These are phyloP conservation scores for Leptinotarsa haldemani DNA, from an alignment of 2,888 invertebrate species.

Conservation along the genomic window DNA sequence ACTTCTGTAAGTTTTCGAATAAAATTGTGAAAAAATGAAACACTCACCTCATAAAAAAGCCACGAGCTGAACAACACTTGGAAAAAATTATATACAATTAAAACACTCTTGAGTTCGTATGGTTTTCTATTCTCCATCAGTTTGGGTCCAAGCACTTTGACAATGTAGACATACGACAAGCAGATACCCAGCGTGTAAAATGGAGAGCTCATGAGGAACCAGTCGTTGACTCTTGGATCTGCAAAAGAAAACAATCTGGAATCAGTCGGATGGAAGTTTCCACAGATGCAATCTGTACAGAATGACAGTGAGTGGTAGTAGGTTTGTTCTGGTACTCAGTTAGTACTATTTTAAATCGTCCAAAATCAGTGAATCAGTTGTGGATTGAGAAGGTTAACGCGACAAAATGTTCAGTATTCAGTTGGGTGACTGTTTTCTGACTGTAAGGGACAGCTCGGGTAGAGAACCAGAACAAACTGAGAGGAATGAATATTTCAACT, in stretches of 20 bases:
- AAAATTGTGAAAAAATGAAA: neutral
- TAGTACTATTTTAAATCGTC: too few relatives aligned
- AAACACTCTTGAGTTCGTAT: constrained; percentile 80
- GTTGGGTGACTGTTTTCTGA: too few relatives aligned
- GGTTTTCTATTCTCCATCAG: constrained; percentile 93
- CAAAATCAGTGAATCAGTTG: too few relatives aligned
- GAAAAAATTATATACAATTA: constrained; percentile 88
- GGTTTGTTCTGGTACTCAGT: too few relatives aligned
- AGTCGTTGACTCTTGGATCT: constrained; percentile 91
- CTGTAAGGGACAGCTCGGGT: too few relatives aligned
- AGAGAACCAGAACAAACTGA: too few relatives aligned
- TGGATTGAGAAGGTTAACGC: too few relatives aligned
- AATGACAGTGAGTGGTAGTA: too few relatives aligned
- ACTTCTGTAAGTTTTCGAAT: neutral
- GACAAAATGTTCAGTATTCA: too few relatives aligned
- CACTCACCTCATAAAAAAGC: constrained; percentile 90
- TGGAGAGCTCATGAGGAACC: constrained; percentile 91
- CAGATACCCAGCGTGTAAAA: constrained; percentile 87
- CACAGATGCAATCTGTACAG: too few relatives aligned
- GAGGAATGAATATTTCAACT: too few relatives aligned
- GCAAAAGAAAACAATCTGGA: constrained; percentile 54
- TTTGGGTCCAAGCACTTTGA: constrained; percentile 84
- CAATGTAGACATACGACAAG: constrained; percentile 84
- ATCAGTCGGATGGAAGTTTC: neutral
- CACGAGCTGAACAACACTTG: constrained; percentile 92